Conservation (phyloP, 2,113 vertebrate species). For the Willisornis vidua region DNA sequence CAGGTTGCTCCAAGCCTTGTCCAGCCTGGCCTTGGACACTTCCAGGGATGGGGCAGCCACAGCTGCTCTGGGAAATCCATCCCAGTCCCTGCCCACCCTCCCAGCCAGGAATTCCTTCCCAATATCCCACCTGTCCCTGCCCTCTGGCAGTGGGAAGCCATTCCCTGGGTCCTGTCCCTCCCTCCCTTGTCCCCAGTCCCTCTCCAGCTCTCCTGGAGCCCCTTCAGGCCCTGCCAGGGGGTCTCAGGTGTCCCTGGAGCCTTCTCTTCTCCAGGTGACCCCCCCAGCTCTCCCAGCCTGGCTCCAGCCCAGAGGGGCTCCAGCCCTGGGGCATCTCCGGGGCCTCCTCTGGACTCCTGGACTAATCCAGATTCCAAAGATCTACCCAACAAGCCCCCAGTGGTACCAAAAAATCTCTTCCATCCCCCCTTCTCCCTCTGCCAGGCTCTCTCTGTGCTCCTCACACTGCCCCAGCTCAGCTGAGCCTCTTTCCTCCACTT, state of each 20-base stretch:
- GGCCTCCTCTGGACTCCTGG: too few species aligned
- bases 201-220: neutral
- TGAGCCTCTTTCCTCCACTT: neutral
- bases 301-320: too few species aligned
- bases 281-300: too few species aligned
- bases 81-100: neutral
- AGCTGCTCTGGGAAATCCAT: neutral
- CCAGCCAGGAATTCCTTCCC: neutral
- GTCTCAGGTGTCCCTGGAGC: too few species aligned
- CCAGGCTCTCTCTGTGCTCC: neutral
- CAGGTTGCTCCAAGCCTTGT: neutral
- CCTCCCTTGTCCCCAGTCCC: neutral
- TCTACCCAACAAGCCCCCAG: neutral
- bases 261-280: too few species aligned
- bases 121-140: neutral
- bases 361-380: too few species aligned
- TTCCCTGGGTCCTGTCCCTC: neutral
- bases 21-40: accelerated
- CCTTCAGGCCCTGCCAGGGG: too few species aligned
- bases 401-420: accelerated
- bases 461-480: neutral
- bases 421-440: neutral
- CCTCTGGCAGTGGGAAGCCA: neutral
- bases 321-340: too few species aligned
- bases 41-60: neutral